phyloP scores from a whole-genome alignment of 2,888 invertebrate genomes.

The Aquatica leii region DNA sequence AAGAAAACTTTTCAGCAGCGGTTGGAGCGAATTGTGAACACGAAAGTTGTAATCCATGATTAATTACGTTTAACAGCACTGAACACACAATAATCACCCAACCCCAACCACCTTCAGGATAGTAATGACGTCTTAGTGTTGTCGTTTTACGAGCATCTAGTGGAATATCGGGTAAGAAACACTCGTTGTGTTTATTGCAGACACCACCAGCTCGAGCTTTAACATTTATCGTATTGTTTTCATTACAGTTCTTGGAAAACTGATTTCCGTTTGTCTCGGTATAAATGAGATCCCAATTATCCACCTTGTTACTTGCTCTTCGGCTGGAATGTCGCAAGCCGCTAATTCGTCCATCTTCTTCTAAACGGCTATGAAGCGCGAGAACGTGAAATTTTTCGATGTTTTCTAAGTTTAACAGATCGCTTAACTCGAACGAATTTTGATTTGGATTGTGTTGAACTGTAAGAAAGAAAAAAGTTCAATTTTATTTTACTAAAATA shows the following conservation, averaged over 20 bases:
- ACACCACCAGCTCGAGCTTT: conserved; percentile 32
- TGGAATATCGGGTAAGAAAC: conserved; percentile 52
- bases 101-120: conserved; percentile 89
- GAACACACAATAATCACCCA: conserved; percentile 81
- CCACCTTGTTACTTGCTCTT: conserved; percentile 54
- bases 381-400: conserved; percentile 55
- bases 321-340: conserved; percentile 43
- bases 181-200: conserved; percentile 46
- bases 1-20: conserved; percentile 68
- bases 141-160: conserved; percentile 58
- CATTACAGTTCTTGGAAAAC: conserved; percentile 29
- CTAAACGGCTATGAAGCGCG: conserved; percentile 52
- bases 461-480: conserved; percentile 12
- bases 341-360: conserved; percentile 44
- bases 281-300: conserved; percentile 58
- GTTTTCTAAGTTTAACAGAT: conserved; percentile 5
- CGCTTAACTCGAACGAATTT: no score
- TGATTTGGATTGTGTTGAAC: conserved; percentile 1
- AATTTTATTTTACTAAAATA: no score
- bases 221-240: conserved; percentile 10
- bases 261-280: conserved; percentile 47
- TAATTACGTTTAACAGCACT: conserved; percentile 75
- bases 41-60: conserved; percentile 77
- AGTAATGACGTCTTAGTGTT: conserved; percentile 73
- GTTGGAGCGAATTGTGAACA: conserved; percentile 69